Evolutionary conservation across 2,888 invertebrate species (phyloP).

Genomic region (Plebejus anna): DNA sequence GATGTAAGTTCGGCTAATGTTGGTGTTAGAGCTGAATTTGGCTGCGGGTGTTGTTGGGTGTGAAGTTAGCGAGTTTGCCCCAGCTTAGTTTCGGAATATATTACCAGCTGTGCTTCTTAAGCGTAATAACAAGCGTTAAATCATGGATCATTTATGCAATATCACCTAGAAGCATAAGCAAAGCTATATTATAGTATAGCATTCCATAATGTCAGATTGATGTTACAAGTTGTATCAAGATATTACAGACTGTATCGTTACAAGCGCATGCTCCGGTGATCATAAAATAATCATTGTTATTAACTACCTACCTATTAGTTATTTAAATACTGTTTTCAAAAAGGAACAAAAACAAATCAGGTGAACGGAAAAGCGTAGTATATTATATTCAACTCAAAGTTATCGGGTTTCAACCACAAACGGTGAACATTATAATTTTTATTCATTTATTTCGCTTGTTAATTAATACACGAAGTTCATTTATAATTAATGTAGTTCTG

Average conservation of each 20-base stretch:
- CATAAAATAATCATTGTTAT: too few relatives aligned
- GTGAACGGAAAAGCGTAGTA: not conserved
- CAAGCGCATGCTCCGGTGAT: too few relatives aligned
- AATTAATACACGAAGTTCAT: slow-evolving; percentile 1
- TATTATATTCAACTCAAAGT: not conserved
- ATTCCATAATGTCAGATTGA: too few relatives aligned
- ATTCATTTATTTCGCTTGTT: not conserved
- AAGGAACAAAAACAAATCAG: not conserved
- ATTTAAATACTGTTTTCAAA: too few relatives aligned
- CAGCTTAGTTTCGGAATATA: not conserved
- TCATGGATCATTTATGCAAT: not conserved
- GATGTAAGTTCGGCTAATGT: not conserved
- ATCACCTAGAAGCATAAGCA: too few relatives aligned
- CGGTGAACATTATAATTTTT: not conserved
- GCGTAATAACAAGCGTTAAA: not conserved
- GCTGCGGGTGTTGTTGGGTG: not conserved
- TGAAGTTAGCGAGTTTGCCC: not conserved
- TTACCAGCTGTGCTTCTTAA: not conserved
- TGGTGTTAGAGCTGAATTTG: slow-evolving; percentile 5
- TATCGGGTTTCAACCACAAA: not conserved
- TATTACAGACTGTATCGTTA: too few relatives aligned
- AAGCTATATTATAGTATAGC: too few relatives aligned
- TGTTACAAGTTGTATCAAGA: too few relatives aligned
- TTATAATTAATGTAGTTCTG: not conserved
- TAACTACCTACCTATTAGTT: too few relatives aligned